Evolutionary conservation across 2,797 vertebrate genomes (phyloP), one percentile per base, ranked within the genome.

Genomic region (Tangara arthus): DNA sequence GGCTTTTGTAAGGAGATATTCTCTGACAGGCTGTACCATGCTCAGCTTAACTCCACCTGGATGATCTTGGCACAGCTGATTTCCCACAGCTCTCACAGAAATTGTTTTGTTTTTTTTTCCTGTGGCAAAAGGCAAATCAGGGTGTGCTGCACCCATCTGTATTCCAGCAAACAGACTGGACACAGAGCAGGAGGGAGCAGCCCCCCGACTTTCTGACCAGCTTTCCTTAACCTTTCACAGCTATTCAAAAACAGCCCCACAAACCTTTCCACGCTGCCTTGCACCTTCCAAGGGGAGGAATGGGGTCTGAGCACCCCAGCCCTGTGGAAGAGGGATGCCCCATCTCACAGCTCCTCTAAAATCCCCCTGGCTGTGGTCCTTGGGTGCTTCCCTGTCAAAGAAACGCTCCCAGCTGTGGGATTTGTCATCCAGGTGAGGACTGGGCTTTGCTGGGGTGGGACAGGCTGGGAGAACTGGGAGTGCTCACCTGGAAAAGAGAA

Each of bases 41-140:
- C 52, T 90, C 76, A 37, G 78, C 88, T 63, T 77, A 64, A 28
- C 56, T 85, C 12, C 0, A 26, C 57, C 49, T 37, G 52, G 9
- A 57, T 0, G 3, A 8, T 26, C 49, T 34, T 7, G 26, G 57
- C 44, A 6, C 50, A 15, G n/a, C 52, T 7, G 3, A 26, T 9
- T 87, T 20, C 63, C 32, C 20, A 13, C 9, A 52, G 35, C 59
- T 80, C 11, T 27, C 37, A 32, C 17, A 16, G 10, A 15, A 17
- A 37, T 1, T 0, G 7, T 28, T 11, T 41, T 17, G 17, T 41
- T 41, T 41, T 75, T 73, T 56, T 6, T 30, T 52, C 50, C 37
- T n/a, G 6, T 34, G 32, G 19, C 3, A 60, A 47, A 59, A 41
- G 46, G 32, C 17, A 20, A 46, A 16, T 6, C 59, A 52, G 24